Evolutionary conservation across 2,888 invertebrate species (phyloP), one percentile per base, ranked within the genome.

Genomic region (Rhamnusium bicolor): DNA sequence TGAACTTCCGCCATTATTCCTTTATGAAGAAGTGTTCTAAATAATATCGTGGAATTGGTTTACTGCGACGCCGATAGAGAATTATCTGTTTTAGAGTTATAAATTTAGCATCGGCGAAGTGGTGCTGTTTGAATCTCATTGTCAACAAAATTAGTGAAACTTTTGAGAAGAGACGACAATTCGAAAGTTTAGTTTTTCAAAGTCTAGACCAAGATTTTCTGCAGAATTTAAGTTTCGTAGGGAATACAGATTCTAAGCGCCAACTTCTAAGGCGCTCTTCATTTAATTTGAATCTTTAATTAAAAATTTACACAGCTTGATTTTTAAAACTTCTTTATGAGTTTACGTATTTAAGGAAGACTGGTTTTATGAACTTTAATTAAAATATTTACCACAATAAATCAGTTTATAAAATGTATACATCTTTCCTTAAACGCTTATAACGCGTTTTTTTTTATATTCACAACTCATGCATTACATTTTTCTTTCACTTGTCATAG

Each of bases 201-300:
- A 72, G 68, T 72, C 62, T 68, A 54, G 67, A 65, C 54, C 49
- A 19, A 27, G 54, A 58, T 51, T 71, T 66, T 69, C 19, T 16
- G 56, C 12, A 19, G 21, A 49, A 51, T 40, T 18, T 56, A 51
- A 71, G 67, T 61, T 66, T 62, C 62, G 61, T 61, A 56, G 62
- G 58, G 58, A 58, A 58, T 32, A 58, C 32, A 18, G 58, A 29
- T 32, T 12, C 32, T 16, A 18, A 16, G 16, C 16, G 14, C 32
- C 14, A 32, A 58, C 58, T 58, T 18, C 29, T 14, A 32, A 32
- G 62, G 69, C 73, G 72, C 71, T 72, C 69, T 74, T 73, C 74
- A 58, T 73, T 74, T 73, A 75, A 77, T 77, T 79, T 76, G 68
- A 79, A 79, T 74, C 74, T 72, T 77, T 76, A 73, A 79, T 79